Evolutionary conservation across 2,797 vertebrate species (phyloP).

Genomic region (Intellagama lesueurii): DNA sequence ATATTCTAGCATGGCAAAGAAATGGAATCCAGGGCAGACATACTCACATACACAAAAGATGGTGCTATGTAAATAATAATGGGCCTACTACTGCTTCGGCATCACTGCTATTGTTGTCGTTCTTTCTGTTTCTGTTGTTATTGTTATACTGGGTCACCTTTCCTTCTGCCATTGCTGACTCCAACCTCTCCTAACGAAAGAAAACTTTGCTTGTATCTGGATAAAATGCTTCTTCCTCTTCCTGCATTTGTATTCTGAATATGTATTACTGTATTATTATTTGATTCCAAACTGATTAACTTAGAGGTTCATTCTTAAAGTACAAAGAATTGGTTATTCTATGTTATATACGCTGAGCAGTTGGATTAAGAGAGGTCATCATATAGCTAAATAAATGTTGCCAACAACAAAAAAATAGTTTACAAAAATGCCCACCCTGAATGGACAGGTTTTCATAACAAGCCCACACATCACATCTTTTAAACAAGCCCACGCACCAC

Average conservation of each 20-base stretch:
- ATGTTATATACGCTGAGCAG: not conserved
- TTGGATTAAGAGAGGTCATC: not conserved
- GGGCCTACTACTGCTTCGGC: too few species aligned
- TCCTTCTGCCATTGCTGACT: not conserved
- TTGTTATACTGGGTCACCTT: not conserved
- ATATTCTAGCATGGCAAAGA: too few species aligned
- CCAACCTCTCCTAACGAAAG: not conserved
- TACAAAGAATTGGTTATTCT: not conserved
- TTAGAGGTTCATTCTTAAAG: not conserved
- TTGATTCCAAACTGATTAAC: not conserved
- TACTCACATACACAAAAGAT: not conserved
- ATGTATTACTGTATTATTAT: not conserved
- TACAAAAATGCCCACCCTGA: not conserved
- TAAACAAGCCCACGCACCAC: slow-evolving; percentile 21
- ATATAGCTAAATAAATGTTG: not conserved
- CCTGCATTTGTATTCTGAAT: not conserved
- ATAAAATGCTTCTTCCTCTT: not conserved
- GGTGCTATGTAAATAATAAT: not conserved
- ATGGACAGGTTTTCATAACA: slow-evolving; percentile 7
- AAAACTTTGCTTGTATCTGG: not conserved
- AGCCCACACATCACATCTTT: slow-evolving; percentile 22
- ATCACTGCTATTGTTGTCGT: too few species aligned
- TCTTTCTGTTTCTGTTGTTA: not conserved
- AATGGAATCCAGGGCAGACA: too few species aligned
- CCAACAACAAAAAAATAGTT: not conserved